A percentile compares a stretch with the other conserved stretches of the same genome.
phyloP scores from a whole-genome alignment of 2,113 vertebrate genomes.

The Xenopus tropicalis region UCB_Xtro_10.0 CM004449.2:19121001-19121500 shows the following conservation, averaged over 20 bases:
- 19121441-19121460: neutral
- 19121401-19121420: conserved; percentile 17
- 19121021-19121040: neutral
- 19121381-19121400: conserved; percentile 10
- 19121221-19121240: conserved; percentile 8
- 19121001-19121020: neutral
- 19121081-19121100: neutral
- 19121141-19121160: neutral
- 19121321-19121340: conserved; percentile 3
- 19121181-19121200: conserved; percentile 15
- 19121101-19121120: conserved; percentile 7
- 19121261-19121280: neutral
- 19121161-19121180: conserved; percentile 6
- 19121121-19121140: neutral
- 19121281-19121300: neutral
- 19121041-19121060: neutral
- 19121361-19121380: conserved; percentile 8
- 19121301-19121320: neutral
- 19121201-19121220: conserved; percentile 5
- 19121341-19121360: conserved; percentile 27
- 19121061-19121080: neutral
- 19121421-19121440: neutral
- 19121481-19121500: neutral
- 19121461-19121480: conserved; percentile 13
- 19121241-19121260: neutral